phyloP scores from a whole-genome alignment of 2,113 vertebrate genomes.

The Felis chaus region DNA sequence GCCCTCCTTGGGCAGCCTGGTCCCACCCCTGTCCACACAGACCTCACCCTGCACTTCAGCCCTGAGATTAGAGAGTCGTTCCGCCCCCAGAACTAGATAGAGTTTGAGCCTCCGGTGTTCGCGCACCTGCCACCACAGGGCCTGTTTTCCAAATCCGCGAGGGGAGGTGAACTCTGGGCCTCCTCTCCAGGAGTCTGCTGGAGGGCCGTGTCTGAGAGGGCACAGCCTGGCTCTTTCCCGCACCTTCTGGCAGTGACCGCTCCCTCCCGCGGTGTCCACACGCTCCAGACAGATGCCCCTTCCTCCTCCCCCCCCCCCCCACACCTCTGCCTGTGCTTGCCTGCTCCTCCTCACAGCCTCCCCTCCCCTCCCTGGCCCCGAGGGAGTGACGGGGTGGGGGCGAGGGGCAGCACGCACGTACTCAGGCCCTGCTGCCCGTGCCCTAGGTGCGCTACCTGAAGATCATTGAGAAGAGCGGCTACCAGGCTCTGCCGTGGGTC shows the following conservation, averaged over 20 bases:
- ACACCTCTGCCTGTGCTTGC: neutral
- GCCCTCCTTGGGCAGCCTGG: neutral
- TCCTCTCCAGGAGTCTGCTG: neutral
- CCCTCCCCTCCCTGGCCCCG: neutral
- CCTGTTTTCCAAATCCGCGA: neutral
- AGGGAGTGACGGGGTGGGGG: neutral
- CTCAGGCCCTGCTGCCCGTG: neutral
- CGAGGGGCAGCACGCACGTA: fast-evolving
- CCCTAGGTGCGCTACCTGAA: conserved; percentile 95
- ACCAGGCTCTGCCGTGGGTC: conserved; percentile 93
- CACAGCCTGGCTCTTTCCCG: fast-evolving
- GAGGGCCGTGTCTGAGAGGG: fast-evolving
- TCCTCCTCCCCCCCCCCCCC: fast-evolving
- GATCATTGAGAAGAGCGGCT: conserved; percentile 99
- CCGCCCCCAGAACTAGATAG: neutral
- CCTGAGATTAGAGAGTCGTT: neutral
- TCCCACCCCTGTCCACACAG: fast-evolving
- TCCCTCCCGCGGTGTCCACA: fast-evolving
- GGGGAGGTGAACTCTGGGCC: neutral
- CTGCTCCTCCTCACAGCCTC: neutral
- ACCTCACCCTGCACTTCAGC: neutral
- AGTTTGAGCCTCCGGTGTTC: neutral
- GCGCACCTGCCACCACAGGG: fast-evolving
- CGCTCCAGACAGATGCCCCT: neutral
- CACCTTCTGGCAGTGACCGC: neutral